Evolutionary conservation across 2,113 vertebrate genomes (phyloP).

Genomic region (Fulica atra): DNA sequence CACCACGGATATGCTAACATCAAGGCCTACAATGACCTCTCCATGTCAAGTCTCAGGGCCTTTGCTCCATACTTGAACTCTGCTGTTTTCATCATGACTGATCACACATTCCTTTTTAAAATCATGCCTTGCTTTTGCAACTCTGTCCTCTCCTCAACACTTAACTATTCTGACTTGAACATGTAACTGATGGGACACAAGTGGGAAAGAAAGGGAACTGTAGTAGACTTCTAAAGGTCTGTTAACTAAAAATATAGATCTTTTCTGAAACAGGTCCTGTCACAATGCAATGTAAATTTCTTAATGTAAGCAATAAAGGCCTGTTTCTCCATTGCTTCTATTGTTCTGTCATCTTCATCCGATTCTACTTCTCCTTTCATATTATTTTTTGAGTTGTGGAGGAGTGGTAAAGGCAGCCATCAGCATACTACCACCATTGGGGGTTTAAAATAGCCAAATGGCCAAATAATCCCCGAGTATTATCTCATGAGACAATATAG

Average conservation of each 20-base stretch:
- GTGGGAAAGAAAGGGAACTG: background rate
- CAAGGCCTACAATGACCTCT: conserved; percentile 55
- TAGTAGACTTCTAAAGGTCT: background rate
- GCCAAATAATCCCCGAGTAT: background rate
- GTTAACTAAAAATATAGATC: background rate
- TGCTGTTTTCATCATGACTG: conserved; percentile 41
- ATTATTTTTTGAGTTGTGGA: background rate
- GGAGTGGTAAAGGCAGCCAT: background rate
- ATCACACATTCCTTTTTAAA: conserved; percentile 34
- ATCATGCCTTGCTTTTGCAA: background rate
- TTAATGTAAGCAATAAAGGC: background rate
- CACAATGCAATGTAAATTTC: background rate
- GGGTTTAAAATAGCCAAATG: background rate
- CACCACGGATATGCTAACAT: conserved; percentile 1
- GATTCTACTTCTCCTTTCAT: background rate
- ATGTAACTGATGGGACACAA: background rate
- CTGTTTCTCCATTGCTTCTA: background rate
- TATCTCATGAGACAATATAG: background rate
- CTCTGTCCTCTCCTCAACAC: conserved; percentile 1
- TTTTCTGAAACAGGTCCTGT: background rate
- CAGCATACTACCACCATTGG: background rate
- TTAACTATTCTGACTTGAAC: background rate
- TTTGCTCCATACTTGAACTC: conserved; percentile 57
- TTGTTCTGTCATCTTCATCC: background rate
- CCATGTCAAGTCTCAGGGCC: conserved; percentile 36